Conservation (phyloP, 1,140 invertebrate species). For the Druon quercuslanigerum region DNA sequence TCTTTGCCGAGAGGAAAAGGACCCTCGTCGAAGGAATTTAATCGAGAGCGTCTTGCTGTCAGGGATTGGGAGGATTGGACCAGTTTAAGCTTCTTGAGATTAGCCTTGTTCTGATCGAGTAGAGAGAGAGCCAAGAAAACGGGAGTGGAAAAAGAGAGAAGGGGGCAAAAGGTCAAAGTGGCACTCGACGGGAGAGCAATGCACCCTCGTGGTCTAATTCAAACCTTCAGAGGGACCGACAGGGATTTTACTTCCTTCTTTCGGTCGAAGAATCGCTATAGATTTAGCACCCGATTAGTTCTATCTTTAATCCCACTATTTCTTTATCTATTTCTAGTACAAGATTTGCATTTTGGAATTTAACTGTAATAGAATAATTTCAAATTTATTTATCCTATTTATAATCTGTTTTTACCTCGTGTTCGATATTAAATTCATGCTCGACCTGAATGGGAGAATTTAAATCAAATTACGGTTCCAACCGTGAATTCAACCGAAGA, state of each 20-base stretch:
- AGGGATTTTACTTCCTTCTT: conserved; percentile 11
- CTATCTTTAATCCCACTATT: not conserved
- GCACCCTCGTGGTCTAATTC: conserved; percentile 27
- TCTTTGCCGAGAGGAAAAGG: conserved; percentile 4
- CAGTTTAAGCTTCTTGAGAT: conserved; percentile 29
- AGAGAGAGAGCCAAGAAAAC: not conserved
- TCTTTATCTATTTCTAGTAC: not conserved
- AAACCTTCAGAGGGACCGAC: not conserved
- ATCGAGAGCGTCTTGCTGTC: conserved; percentile 22
- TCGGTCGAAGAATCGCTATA: not conserved
- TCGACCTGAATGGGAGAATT: too few relatives aligned
- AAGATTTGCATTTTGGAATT: not conserved
- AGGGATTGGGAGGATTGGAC: conserved; percentile 1
- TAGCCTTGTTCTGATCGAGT: conserved; percentile 3
- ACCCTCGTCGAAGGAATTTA: conserved; percentile 25
- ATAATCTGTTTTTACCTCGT: too few relatives aligned
- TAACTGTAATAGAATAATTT: too few relatives aligned
- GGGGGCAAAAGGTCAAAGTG: conserved; percentile 9
- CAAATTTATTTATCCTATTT: too few relatives aligned
- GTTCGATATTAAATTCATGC: too few relatives aligned
- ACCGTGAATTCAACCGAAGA: too few relatives aligned
- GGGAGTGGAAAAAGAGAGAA: not conserved
- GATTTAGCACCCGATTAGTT: conserved; percentile 12
- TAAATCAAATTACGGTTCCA: too few relatives aligned
- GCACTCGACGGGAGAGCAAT: conserved; percentile 14